Base-by-base conservation (phyloP, 2,113 vertebrate species). In the Gymnobelideus leadbeateri region DNA sequence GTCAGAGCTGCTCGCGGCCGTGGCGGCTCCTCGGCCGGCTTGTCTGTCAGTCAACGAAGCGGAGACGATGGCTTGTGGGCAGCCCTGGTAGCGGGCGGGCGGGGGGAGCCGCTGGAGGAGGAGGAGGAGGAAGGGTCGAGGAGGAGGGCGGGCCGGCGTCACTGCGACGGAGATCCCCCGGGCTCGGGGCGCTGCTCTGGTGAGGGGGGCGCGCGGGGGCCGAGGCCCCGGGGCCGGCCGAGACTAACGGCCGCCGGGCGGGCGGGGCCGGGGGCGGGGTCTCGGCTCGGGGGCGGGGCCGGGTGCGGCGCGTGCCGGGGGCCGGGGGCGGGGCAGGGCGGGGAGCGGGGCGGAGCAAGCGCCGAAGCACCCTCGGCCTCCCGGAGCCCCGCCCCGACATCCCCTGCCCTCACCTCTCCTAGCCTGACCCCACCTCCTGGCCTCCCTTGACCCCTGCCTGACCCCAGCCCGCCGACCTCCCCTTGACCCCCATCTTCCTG, bases 61-160 rank as follows among this genome's bases (percentile, higher is more conserved):
- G 92, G 97, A 96, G 96, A 98, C 97, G 96, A 97, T 98, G 98
- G 98, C 96, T 97, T 92, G 37, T 84, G 31, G 7, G 57, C 95
- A 97, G 93, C 91, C 92, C 93, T 43, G 95, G 50, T 96, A 90
- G 96, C 94, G 92, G 95, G 47, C 51, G 95, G 96, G 93, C 94
- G 91, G 98, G 92, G 98, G 99, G 95, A 77, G 92, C 96, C 91
- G 46, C 95, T 91, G 24, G 94, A 84, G 55, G 49, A 68, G 51
- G 93, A 95, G 93, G 89, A 10, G 93, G 93, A 6, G 91, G 52
- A 47, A 93, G 89, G 31, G 94, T 91, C 84, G 46, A 54, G 49
- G 57, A 14, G 61, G 57, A 91, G 28, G 89, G 25, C 57, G n/a
- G 57, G 91, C 49, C 31, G 91, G 91, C 94, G 90, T 37, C 77